phyloP scores from a whole-genome alignment of 2,797 vertebrate genomes.

The Threskiornis aethiopicus region DNA sequence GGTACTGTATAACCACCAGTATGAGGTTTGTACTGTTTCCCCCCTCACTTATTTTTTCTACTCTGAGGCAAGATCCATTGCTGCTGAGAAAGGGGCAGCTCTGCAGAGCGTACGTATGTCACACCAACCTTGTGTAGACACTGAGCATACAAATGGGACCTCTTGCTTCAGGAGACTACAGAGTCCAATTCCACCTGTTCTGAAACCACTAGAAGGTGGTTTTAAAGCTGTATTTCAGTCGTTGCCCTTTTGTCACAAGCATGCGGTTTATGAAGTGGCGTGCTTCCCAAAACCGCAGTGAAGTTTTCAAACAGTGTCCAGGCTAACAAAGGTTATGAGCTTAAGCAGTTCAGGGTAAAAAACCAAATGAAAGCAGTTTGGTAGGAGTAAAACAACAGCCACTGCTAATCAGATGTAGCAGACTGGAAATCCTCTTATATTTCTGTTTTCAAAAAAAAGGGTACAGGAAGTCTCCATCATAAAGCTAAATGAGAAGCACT shows the following conservation, averaged over 20 bases:
- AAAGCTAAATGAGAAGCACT: not conserved
- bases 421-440: not conserved
- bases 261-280: accelerated
- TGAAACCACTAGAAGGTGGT: not conserved
- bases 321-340: not conserved
- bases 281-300: not conserved
- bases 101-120: accelerated
- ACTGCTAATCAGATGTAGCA: not conserved
- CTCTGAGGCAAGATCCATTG: not conserved
- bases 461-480: not conserved
- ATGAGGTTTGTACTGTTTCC: not conserved
- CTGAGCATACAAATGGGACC: accelerated
- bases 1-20: accelerated
- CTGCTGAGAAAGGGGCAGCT: not conserved
- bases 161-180: not conserved
- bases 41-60: not conserved
- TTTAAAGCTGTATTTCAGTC: not conserved
- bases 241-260: not conserved
- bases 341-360: not conserved
- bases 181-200: not conserved
- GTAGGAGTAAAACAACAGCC: not conserved
- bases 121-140: accelerated
- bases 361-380: not conserved
- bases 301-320: too few relatives aligned
- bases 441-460: not conserved